Evolutionary conservation across 1,140 invertebrate genomes (phyloP), one percentile per base, ranked within the genome.

Genomic region (Argopecten irradians): DNA sequence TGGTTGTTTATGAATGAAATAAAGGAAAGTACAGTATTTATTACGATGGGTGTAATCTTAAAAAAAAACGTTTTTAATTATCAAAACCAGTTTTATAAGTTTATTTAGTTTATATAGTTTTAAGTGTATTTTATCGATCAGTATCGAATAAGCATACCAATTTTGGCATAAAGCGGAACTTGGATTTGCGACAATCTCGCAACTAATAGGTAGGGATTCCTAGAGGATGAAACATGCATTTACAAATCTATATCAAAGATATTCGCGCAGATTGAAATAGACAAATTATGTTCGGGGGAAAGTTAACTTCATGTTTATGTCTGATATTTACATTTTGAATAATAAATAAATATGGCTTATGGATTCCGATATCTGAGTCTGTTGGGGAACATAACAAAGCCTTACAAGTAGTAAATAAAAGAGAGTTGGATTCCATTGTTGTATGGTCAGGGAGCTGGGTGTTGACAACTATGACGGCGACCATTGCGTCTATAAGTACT

Each of bases 391-490:
- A 71, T 28, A n/a, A 71, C 55, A n/a, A 71, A 71, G n/a, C n/a
- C 55, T 71, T 71, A 71, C 55, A 71, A 71, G 22, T n/a, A 71
- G 55, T 71, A 71, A 71, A 71, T 71, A 71, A 71, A 71, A 71
- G 55, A n/a, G 55, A 71, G n/a, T 16, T 71, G n/a, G 55, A 71
- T 71, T 71, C 55, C 55, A 28, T 71, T 71, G 55, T 71, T 71
- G 55, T 71, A n/a, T 28, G 22, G 55, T 28, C 55, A 71, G 55
- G 55, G 55, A 71, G 11, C 55, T n/a, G 55, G 11, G 55, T 71
- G 55, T 71, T 71, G 55, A 71, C 55, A 71, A 11, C 5, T 71
- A 28, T 28, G 55, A 71, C 55, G 55, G n/a, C 22, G 55, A 28
- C n/a, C 55, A 28, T 46, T 46, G 22, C 19, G 22, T 22, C 5